Evolutionary conservation across 2,113 vertebrate species (phyloP).

Genomic region (Cryptotis parvus): DNA sequence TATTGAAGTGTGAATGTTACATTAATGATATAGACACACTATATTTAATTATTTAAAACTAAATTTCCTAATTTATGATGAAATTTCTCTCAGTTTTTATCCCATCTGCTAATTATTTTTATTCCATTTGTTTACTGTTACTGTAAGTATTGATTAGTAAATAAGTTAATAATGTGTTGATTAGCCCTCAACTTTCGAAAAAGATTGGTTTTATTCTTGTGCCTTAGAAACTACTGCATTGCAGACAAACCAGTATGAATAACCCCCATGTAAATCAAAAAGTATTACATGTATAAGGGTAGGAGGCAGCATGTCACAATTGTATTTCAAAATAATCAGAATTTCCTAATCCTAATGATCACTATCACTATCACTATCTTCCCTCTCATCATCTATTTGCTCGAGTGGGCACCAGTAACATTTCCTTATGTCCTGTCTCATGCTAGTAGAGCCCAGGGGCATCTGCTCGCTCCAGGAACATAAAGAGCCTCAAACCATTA

Average conservation of each 20-base stretch:
- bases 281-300: background rate
- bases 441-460: no score
- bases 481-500: no score
- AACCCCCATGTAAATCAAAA: background rate
- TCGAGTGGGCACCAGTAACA: no score
- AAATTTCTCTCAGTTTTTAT: background rate
- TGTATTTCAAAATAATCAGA: background rate
- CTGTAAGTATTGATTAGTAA: conserved; percentile 17
- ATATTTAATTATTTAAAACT: background rate
- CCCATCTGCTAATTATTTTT: background rate
- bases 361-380: no score
- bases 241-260: background rate
- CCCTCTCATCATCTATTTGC: no score
- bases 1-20: background rate
- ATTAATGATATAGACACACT: background rate
- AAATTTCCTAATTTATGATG: conserved; percentile 9
- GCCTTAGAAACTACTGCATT: background rate
- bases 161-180: background rate
- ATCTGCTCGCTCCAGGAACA: no score
- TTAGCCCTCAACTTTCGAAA: conserved; percentile 23
- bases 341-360: no score
- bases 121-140: background rate
- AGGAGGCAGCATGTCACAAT: background rate
- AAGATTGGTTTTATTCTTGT: conserved; percentile 1
- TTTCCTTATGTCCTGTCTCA: no score